Conservation (phyloP, 2,113 vertebrate species). For the Tyrannus savana region DNA sequence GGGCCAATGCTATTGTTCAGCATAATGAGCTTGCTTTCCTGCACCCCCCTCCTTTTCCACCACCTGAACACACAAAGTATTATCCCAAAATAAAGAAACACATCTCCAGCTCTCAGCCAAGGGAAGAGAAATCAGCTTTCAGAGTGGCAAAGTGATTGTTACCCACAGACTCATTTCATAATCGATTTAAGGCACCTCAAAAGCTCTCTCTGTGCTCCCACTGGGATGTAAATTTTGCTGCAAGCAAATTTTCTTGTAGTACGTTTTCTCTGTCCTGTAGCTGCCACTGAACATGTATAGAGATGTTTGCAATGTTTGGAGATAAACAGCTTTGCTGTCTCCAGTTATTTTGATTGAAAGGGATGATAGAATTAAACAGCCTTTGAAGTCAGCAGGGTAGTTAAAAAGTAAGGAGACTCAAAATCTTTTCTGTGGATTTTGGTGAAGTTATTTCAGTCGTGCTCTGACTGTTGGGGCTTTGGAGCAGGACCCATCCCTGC, state of each 20-base stretch:
- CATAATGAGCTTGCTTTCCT: neutral
- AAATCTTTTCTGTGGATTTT: neutral
- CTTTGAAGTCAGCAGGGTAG: conserved; percentile 35
- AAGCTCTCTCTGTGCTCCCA: neutral
- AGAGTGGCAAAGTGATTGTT: neutral
- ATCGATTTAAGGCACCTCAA: neutral
- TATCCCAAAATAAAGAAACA: neutral
- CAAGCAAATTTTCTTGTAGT: neutral
- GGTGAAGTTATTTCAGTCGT: neutral
- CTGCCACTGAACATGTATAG: neutral
- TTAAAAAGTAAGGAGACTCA: neutral
- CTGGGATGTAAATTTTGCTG: neutral
- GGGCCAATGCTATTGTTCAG: neutral
- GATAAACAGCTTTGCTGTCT: conserved; percentile 35
- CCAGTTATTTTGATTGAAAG: conserved; percentile 32
- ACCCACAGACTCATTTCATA: neutral
- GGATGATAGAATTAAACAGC: neutral
- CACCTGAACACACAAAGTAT: neutral
- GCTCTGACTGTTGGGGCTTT: neutral
- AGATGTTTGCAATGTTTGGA: neutral
- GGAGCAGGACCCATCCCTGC: neutral
- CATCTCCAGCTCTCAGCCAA: neutral
- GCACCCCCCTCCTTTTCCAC: neutral
- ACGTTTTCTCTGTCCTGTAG: conserved; percentile 3
- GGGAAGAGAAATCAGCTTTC: neutral